Evolutionary conservation across 2,888 invertebrate species (phyloP).

Genomic region (Monochamus alternatus): DNA sequence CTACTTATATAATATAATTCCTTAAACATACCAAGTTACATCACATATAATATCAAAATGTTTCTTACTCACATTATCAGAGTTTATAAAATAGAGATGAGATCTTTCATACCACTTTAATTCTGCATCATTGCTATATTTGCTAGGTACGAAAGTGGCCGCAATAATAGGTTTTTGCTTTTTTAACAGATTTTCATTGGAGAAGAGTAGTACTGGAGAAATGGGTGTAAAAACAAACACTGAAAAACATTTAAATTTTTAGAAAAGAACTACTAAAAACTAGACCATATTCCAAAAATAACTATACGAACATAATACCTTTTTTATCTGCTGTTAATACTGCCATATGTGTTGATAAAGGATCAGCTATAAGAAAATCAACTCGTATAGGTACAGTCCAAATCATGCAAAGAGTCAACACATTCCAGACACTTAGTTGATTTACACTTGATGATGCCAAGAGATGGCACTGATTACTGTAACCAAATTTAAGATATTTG

Average conservation of each 20-base stretch:
- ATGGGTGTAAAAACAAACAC: constrained; percentile 79
- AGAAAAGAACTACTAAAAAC: too few species aligned
- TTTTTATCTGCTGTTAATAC: constrained; percentile 78
- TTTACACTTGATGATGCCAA: constrained; percentile 74
- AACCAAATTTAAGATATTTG: constrained; percentile 76
- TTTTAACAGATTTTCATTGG: constrained; percentile 70
- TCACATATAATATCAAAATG: constrained; percentile 1
- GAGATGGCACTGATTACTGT: constrained; percentile 74
- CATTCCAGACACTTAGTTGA: constrained; percentile 82
- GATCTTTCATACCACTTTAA: constrained; percentile 77
- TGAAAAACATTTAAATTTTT: constrained; percentile 63
- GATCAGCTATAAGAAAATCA: constrained; percentile 74
- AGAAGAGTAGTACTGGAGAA: constrained; percentile 74
- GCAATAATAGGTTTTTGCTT: constrained; percentile 69
- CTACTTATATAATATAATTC: constrained; percentile 64
- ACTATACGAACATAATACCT: constrained; percentile 67
- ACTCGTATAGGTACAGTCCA: constrained; percentile 78
- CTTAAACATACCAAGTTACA: constrained; percentile 54
- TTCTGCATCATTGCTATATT: constrained; percentile 68
- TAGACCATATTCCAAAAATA: too few species aligned
- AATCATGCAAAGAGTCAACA: constrained; percentile 78
- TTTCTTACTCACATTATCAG: constrained; percentile 72
- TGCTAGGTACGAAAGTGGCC: constrained; percentile 76
- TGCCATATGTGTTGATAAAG: constrained; percentile 79
- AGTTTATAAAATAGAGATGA: constrained; percentile 76